Conservation (phyloP, 2,113 vertebrate genomes). For the Amazona guildingii region DNA sequence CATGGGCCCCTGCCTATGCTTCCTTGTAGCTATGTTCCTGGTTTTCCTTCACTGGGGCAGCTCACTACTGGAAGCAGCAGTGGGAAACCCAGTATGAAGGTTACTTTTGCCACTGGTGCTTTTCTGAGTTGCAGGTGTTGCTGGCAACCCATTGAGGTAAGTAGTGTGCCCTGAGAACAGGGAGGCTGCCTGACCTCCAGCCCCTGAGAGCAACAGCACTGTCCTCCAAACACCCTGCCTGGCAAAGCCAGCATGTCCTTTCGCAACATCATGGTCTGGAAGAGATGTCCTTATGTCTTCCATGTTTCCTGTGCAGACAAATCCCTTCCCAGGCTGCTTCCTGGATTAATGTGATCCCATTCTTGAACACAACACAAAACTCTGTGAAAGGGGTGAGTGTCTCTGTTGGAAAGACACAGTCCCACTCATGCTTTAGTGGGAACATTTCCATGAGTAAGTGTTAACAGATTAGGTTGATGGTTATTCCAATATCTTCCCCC, state of each 20-base stretch:
- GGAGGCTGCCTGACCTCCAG: neutral
- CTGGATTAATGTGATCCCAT: neutral
- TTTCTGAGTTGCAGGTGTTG: neutral
- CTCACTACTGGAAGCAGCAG: neutral
- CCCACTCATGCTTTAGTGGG: neutral
- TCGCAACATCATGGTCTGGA: neutral
- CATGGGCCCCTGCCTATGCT: accelerated
- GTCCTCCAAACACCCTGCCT: accelerated
- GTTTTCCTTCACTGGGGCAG: neutral
- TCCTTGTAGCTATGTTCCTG: neutral
- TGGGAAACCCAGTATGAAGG: neutral
- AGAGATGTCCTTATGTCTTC: neutral
- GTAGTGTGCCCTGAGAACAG: neutral
- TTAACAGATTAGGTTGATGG: neutral
- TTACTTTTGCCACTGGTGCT: neutral
- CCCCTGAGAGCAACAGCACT: neutral
- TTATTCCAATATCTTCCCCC: neutral
- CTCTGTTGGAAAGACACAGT: neutral
- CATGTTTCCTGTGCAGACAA: neutral
- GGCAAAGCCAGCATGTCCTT: neutral
- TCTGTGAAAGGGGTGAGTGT: neutral
- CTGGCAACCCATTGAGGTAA: neutral
- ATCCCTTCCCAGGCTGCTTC: neutral
- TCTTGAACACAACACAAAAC: neutral
- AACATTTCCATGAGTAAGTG: neutral